phyloP scores from a whole-genome alignment of 2,888 invertebrate species.

The Sarcophaga carnaria region DNA sequence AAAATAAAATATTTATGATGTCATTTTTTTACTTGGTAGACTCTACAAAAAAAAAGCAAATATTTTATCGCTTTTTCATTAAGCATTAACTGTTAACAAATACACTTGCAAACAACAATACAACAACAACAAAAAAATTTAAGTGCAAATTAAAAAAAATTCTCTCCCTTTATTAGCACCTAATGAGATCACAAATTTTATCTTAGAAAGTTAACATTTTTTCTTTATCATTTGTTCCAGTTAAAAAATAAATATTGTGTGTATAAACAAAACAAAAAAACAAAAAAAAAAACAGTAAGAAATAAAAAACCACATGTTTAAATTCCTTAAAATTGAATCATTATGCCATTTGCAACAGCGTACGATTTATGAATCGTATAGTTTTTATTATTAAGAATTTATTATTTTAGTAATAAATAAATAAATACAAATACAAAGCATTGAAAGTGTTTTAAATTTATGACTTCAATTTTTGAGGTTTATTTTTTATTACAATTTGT shows the following conservation, averaged over 20 bases:
- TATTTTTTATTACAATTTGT: background rate
- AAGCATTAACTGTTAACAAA: constrained; percentile 27
- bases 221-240: constrained; percentile 10
- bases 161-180: background rate
- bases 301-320: background rate
- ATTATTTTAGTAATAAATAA: background rate
- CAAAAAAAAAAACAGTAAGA: background rate
- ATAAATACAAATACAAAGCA: background rate
- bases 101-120: background rate
- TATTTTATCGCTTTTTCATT: constrained; percentile 48
- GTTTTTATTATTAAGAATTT: background rate
- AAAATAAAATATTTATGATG: constrained; percentile 39
- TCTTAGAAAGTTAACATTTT: constrained; percentile 15
- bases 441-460: constrained; percentile 10
- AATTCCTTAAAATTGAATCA: constrained; percentile 38
- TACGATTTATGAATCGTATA: too few species aligned
- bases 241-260: background rate
- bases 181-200: constrained; percentile 46
- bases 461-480: constrained; percentile 5
- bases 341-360: background rate
- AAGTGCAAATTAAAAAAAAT: constrained; percentile 16
- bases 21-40: constrained; percentile 27
- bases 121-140: background rate
- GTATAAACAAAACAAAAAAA: background rate
- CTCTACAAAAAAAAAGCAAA: constrained; percentile 31